Evolutionary conservation across 1,140 invertebrate species (phyloP).

Genomic region (Cotesia vestalis): DNA sequence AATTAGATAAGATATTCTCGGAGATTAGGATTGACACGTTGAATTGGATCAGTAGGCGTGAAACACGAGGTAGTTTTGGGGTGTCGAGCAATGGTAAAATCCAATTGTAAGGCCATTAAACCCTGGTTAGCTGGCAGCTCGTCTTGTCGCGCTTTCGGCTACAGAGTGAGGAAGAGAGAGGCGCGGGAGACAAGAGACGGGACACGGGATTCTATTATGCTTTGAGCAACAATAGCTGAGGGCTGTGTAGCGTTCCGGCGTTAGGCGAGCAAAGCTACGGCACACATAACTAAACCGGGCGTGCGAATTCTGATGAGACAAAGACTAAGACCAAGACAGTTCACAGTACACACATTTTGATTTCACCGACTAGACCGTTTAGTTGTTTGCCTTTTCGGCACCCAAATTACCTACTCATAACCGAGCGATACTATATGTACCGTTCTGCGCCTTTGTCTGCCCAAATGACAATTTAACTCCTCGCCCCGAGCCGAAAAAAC

Average conservation of each 20-base stretch:
- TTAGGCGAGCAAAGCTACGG: neutral
- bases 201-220: slow-evolving; percentile 64
- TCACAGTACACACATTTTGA: slow-evolving; percentile 20
- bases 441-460: slow-evolving; percentile 44
- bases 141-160: slow-evolving; percentile 12
- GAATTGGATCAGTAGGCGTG: slow-evolving; percentile 58
- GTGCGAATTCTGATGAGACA: slow-evolving; percentile 22
- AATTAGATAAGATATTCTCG: neutral
- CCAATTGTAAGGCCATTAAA: slow-evolving; percentile 65
- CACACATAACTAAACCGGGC: slow-evolving; percentile 12
- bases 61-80: slow-evolving; percentile 47
- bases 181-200: slow-evolving; percentile 23
- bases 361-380: slow-evolving; percentile 19
- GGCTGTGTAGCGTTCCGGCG: slow-evolving; percentile 52
- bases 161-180: neutral
- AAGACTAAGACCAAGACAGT: slow-evolving; percentile 12
- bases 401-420: slow-evolving; percentile 36
- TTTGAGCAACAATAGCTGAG: slow-evolving; percentile 65
- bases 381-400: slow-evolving; percentile 41
- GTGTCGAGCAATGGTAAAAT: slow-evolving; percentile 62
- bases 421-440: neutral
- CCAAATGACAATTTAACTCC: slow-evolving; percentile 49
- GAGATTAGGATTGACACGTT: slow-evolving; percentile 12
- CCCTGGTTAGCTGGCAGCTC: slow-evolving; percentile 51
- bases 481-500: slow-evolving; percentile 28